Evolutionary conservation across 2,888 invertebrate species (phyloP).

Genomic region (Anorthoa munda): DNA sequence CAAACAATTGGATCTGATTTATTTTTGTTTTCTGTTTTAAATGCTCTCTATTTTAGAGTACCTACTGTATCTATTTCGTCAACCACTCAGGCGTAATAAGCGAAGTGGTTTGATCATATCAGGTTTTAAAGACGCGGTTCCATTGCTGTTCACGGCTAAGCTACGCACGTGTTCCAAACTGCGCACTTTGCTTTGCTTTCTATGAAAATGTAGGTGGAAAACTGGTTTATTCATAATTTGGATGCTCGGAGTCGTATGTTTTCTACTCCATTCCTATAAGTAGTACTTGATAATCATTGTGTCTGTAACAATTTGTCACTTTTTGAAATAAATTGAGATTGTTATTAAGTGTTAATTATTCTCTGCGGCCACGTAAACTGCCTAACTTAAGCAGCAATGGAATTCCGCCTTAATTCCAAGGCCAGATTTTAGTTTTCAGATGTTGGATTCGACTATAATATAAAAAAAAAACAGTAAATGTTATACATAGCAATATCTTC

Average conservation of each 20-base stretch:
- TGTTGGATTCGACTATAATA: too few species aligned
- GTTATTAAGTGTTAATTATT: not conserved
- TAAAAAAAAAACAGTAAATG: not conserved
- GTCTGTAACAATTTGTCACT: not conserved
- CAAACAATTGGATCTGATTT: slow-evolving; percentile 32
- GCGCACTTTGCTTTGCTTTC: not conserved
- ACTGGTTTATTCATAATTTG: not conserved
- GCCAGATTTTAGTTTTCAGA: not conserved
- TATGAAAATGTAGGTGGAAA: not conserved
- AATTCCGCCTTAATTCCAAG: not conserved
- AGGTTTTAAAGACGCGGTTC: not conserved
- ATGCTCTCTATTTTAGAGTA: slow-evolving; percentile 23
- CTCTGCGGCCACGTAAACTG: not conserved
- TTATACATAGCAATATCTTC: not conserved
- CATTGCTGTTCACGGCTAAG: not conserved
- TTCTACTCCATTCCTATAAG: too few species aligned
- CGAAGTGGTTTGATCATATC: not conserved
- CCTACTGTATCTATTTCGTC: not conserved
- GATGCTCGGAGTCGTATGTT: not conserved
- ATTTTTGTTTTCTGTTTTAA: not conserved
- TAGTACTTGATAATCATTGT: too few species aligned
- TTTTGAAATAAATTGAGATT: not conserved
- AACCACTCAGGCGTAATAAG: not conserved
- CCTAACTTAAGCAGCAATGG: not conserved
- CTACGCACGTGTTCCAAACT: not conserved